Conservation (phyloP, 2,113 vertebrate species). For the Oceanodroma tethys region DNA sequence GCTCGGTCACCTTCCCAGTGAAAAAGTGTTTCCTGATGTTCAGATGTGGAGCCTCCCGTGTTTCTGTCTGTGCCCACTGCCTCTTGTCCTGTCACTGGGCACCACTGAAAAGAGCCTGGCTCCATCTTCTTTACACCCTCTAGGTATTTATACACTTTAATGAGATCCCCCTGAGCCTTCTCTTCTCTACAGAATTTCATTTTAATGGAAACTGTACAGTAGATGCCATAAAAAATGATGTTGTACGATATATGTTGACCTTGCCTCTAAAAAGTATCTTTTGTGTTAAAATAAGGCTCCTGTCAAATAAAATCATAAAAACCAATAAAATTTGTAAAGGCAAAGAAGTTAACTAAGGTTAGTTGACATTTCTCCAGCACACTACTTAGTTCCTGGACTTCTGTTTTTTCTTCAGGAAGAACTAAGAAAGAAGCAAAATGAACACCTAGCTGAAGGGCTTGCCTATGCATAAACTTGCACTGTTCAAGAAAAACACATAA, state of each 20-base stretch:
- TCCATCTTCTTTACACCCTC: neutral
- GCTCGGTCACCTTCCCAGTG: too few relatives aligned
- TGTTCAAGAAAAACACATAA: neutral
- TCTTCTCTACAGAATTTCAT: neutral
- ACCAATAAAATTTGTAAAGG: neutral
- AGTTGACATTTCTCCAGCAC: neutral
- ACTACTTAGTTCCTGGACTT: neutral
- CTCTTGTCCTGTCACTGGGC: too few relatives aligned
- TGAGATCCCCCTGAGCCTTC: neutral
- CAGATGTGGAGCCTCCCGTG: too few relatives aligned
- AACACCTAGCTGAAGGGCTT: neutral
- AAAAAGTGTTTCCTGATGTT: too few relatives aligned
- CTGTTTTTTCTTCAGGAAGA: neutral
- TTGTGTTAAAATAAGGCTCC: neutral
- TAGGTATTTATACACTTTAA: neutral
- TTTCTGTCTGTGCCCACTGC: too few relatives aligned
- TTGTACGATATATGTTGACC: neutral
- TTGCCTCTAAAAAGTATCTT: neutral
- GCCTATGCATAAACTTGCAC: neutral
- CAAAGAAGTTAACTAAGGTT: neutral
- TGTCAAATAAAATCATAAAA: neutral
- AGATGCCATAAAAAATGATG: neutral
- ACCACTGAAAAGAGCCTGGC: neutral
- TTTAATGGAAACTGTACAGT: neutral
- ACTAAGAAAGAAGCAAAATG: neutral